phyloP scores from a whole-genome alignment of 2,797 vertebrate genomes.

The Cirrhinus mrigala region DNA sequence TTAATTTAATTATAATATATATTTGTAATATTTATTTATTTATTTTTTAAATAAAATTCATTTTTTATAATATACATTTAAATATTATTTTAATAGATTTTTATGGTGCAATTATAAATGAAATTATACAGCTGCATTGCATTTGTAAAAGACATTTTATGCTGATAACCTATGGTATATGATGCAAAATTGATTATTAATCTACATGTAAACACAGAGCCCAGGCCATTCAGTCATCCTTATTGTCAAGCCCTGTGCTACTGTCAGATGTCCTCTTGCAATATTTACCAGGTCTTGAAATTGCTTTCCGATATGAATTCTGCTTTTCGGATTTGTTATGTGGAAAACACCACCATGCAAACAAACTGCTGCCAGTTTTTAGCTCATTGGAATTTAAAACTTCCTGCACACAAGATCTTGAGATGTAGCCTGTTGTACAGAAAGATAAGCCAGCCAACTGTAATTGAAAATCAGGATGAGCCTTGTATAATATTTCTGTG shows the following conservation, averaged over 20 bases:
- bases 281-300: slow-evolving; percentile 17
- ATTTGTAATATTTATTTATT: background rate
- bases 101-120: background rate
- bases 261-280: background rate
- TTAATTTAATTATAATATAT: background rate
- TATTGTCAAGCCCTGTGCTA: background rate
- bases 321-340: slow-evolving; percentile 27
- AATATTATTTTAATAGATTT: background rate
- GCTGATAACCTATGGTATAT: background rate
- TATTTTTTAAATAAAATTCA: background rate
- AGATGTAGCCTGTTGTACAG: background rate
- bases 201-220: background rate
- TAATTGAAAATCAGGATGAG: background rate
- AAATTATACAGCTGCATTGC: background rate
- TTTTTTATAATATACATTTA: too few species aligned
- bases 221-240: background rate
- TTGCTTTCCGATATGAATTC: background rate
- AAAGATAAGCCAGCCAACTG: slow-evolving; percentile 1
- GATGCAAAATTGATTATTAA: background rate
- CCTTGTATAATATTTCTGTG: background rate
- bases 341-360: slow-evolving; percentile 17
- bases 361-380: slow-evolving; percentile 15
- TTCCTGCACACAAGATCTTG: background rate
- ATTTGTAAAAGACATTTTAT: background rate
- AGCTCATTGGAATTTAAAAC: slow-evolving; percentile 5